Percentiles rank a stretch among this genome's conserved stretches.
Evolutionary conservation across 2,888 invertebrate genomes (phyloP).

Genomic region (Hofmannophila pseudospretella): DNA sequence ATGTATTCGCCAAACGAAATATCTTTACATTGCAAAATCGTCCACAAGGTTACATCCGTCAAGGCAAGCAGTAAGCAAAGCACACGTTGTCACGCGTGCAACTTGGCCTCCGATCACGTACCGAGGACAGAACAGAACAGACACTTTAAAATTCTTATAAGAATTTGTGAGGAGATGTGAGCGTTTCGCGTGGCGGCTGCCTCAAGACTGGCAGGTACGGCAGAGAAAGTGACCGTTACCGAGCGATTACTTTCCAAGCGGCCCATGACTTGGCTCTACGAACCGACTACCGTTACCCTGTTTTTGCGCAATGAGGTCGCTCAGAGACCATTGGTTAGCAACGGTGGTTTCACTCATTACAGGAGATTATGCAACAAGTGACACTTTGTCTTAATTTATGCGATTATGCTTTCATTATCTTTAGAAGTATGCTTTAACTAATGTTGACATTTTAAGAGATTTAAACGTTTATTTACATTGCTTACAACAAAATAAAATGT

Average conservation of each 20-base stretch:
- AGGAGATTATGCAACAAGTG: constrained; percentile 12
- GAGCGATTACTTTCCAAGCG: constrained; percentile 65
- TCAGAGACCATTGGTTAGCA: constrained; percentile 31
- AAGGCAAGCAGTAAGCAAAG: constrained; percentile 1
- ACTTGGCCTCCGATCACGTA: constrained; percentile 10
- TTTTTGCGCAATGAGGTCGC: constrained; percentile 60
- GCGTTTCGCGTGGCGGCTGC: constrained; percentile 25
- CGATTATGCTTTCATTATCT: too few relatives aligned
- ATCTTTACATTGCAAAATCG: constrained; percentile 22
- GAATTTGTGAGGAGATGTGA: constrained; percentile 13
- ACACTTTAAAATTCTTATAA: neutral
- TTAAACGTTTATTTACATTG: too few relatives aligned
- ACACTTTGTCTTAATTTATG: neutral
- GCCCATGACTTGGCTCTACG: constrained; percentile 25
- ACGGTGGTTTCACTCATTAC: constrained; percentile 38
- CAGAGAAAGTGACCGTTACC: constrained; percentile 69
- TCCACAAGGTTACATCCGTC: constrained; percentile 21
- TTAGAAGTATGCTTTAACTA: too few relatives aligned
- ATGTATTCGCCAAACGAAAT: constrained; percentile 15
- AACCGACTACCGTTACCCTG: constrained; percentile 58
- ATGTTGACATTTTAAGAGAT: too few relatives aligned
- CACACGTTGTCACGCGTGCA: constrained; percentile 8
- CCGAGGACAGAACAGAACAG: constrained; percentile 11
- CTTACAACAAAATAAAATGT: too few relatives aligned
- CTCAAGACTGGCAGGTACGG: constrained; percentile 31